Conservation (phyloP, 2,113 vertebrate genomes). For the Hoplias malabaricus region DNA sequence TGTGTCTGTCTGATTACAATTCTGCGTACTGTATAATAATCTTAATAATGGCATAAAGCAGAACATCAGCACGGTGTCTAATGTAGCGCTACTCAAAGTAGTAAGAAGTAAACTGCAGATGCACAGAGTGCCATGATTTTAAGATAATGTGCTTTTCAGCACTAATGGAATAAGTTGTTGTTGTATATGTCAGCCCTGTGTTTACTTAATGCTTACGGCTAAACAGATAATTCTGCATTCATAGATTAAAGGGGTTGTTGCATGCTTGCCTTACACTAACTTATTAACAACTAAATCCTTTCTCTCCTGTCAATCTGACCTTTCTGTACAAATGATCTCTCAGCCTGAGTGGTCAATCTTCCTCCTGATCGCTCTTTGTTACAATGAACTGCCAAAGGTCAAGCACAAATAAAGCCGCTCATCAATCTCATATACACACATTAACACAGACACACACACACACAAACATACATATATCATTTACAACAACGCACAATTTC, state of each 20-base stretch:
- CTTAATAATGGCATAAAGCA: no score
- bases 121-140: background rate
- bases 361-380: background rate
- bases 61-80: no score
- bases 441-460: background rate
- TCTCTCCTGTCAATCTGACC: background rate
- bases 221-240: background rate
- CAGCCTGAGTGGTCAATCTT: background rate
- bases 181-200: background rate
- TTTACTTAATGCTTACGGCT: background rate
- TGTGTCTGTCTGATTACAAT: no score
- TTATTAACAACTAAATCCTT: conserved; percentile 25
- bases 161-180: background rate
- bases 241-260: background rate
- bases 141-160: background rate
- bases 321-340: background rate
- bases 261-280: conserved; percentile 37
- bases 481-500: background rate
- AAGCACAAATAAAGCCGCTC: conserved; percentile 1
- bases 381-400: background rate
- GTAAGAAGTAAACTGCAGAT: background rate
- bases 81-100: no score
- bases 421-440: background rate
- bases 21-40: no score
- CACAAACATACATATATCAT: background rate